A percentile compares a stretch with the other conserved stretches of the same genome.
These are phyloP conservation scores for Alectura lathami DNA, from an alignment of 2,113 vertebrate genomes.

Conservation along the genomic window DNA sequence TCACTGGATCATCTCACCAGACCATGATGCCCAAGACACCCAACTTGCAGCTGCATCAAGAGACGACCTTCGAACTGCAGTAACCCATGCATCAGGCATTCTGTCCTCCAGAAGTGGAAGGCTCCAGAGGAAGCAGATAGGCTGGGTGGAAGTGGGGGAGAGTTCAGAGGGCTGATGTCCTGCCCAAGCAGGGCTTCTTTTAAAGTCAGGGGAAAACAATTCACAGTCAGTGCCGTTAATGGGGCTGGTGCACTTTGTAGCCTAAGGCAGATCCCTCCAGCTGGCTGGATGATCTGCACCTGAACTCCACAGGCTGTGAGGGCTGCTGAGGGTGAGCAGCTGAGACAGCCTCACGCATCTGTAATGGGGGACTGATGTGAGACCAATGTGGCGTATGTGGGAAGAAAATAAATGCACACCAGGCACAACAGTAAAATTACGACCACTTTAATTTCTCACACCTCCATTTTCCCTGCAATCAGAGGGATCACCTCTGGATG, in stretches of 20 bases:
- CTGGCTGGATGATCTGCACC: not conserved
- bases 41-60: not conserved
- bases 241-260: not conserved
- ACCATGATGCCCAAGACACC: not conserved
- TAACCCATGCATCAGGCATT: not conserved
- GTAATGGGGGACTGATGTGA: not conserved
- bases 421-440: not conserved
- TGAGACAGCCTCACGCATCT: rapidly evolving
- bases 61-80: rapidly evolving
- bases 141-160: not conserved
- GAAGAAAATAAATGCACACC: rapidly evolving
- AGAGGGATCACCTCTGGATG: not conserved
- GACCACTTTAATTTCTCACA: too few species aligned
- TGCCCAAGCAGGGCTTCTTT: not conserved
- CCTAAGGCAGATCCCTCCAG: not conserved
- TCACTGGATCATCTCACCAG: not conserved
- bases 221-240: rapidly evolving
- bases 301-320: not conserved
- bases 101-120: not conserved
- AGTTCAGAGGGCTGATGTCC: not conserved
- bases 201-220: not conserved
- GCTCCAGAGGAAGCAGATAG: not conserved
- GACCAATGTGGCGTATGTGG: not conserved
- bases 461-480: not conserved
- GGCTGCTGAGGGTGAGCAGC: not conserved